Evolutionary conservation across 2,888 invertebrate genomes (phyloP).

Genomic region (Oithona nana): DNA sequence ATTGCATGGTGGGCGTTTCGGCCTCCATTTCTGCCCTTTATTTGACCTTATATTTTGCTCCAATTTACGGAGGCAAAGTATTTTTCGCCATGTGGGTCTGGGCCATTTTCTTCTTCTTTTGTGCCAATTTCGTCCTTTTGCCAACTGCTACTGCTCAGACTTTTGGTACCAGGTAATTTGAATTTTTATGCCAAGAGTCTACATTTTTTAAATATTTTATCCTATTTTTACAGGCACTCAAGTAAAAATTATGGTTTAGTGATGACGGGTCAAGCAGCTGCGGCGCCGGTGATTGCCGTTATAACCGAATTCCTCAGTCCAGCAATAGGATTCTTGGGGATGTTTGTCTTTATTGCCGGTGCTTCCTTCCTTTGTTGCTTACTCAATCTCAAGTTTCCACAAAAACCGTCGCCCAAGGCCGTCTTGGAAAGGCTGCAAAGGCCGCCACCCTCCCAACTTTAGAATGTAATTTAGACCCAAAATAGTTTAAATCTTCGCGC

Average conservation of each 20-base stretch:
- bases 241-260: constrained; percentile 18
- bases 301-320: constrained; percentile 22
- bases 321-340: constrained; percentile 25
- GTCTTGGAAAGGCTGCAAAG: not conserved
- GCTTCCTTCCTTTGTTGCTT: constrained; percentile 17
- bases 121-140: constrained; percentile 26
- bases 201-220: constrained; percentile 21
- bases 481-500: too few relatives aligned
- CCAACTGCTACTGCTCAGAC: constrained; percentile 26
- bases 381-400: not conserved
- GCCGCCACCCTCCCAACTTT: not conserved
- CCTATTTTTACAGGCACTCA: not conserved
- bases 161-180: constrained; percentile 27
- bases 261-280: constrained; percentile 6
- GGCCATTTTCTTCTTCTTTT: constrained; percentile 26
- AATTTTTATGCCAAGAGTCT: constrained; percentile 22
- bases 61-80: constrained; percentile 1
- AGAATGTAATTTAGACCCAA: too few relatives aligned
- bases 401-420: not conserved
- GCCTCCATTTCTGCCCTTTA: constrained; percentile 1
- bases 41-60: constrained; percentile 4
- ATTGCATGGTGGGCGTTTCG: constrained; percentile 6
- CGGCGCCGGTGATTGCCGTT: constrained; percentile 22
- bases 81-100: constrained; percentile 26
- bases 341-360: constrained; percentile 24